Evolutionary conservation across 2,113 vertebrate genomes (phyloP), one percentile per base, ranked within the genome.

Genomic region (Colius striatus): DNA sequence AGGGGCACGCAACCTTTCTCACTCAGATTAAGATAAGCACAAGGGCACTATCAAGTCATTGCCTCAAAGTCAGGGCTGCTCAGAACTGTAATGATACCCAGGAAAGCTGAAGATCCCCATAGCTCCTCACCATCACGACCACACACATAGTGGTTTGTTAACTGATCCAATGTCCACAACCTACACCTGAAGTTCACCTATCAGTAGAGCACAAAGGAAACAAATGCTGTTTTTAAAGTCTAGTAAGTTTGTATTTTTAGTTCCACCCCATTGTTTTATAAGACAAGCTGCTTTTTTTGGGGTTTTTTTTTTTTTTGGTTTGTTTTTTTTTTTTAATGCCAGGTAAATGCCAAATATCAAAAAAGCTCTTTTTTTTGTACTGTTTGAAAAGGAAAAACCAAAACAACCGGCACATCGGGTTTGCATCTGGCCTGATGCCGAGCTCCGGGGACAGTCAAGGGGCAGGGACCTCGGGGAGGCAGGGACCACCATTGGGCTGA

Each of bases 91-190:
- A 30, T 10, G 43, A 6, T 3, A 29, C 5, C 17, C 29, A 2
- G 43, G 32, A 17, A 45, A 18, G 29, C 4, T 7, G 25, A 20
- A 53, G 48, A 34, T 30, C 3, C 18, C 55, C n/a, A 8, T 0
- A 9, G 43, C 1, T 23, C 23, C 15, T 38, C 29, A 38, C 9
- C 6, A 9, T 2, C 62, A 6, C 10, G 60, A 5, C 18, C 32
- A 32, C 38, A 6, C 2, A 2, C 8, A 8, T 7, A 34, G 66
- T 5, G 3, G 17, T 1, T n/a, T n/a, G n/a, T n/a, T 13, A 3
- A 3, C 74, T 1, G 3, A 6, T 2, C 36, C 8, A 1, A 1
- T 3, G 18, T 9, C 36, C 1, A 0, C 0, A 36, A 32, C 11
- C 20, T 8, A 13, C 29, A 4, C 18, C 38, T n/a, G 4, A 15